Evolutionary conservation across 1,140 invertebrate genomes (phyloP).

Genomic region (Forficula auricularia): DNA sequence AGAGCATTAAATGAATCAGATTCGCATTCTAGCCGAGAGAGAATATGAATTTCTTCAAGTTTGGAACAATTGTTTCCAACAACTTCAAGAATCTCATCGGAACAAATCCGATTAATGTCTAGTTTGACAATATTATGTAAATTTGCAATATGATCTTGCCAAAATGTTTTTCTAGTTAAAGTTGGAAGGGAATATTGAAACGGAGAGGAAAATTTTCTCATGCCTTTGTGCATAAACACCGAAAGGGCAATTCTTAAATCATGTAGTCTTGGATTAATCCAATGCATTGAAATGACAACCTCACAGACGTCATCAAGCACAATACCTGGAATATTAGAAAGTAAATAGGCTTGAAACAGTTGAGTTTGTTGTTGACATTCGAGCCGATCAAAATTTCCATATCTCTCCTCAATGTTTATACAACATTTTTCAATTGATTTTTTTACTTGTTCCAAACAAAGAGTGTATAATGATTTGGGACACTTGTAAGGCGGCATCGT

Average conservation of each 20-base stretch:
- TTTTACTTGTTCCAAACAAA: conserved; percentile 2
- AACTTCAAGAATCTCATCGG: conserved; percentile 33
- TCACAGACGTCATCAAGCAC: conserved; percentile 11
- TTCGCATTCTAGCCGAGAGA: conserved; percentile 29
- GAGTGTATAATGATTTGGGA: conserved; percentile 5
- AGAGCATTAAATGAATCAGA: conserved; percentile 28
- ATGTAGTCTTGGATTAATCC: background rate
- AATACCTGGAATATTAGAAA: conserved; percentile 7
- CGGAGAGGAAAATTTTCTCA: conserved; percentile 6
- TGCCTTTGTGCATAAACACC: conserved; percentile 11
- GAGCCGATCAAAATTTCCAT: conserved; percentile 3
- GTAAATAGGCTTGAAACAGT: conserved; percentile 5
- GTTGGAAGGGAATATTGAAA: background rate
- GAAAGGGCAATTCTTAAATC: conserved; percentile 7
- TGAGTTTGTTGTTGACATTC: conserved; percentile 3
- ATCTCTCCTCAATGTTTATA: conserved; percentile 7
- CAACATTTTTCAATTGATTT: conserved; percentile 3
- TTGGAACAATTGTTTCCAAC: conserved; percentile 26
- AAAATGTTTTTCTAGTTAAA: conserved; percentile 16
- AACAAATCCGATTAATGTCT: conserved; percentile 31
- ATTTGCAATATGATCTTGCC: conserved; percentile 24
- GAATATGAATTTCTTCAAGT: conserved; percentile 31
- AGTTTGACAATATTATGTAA: conserved; percentile 26
- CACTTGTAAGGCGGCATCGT: conserved; percentile 6
- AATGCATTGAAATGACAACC: background rate